phyloP scores from a whole-genome alignment of 2,797 vertebrate species.

The Cossypha caffra region DNA sequence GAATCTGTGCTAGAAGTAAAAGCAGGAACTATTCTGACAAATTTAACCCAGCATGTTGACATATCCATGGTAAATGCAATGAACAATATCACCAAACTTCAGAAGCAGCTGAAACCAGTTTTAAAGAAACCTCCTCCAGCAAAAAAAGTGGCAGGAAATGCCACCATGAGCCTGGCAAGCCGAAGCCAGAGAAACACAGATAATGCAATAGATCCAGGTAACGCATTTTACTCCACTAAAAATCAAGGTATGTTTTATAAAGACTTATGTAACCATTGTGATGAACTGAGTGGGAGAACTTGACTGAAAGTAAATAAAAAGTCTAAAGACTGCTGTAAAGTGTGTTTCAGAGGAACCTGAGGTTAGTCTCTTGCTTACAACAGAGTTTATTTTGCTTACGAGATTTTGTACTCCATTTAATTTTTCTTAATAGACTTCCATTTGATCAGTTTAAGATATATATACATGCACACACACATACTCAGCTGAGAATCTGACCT shows the following conservation, averaged over 20 bases:
- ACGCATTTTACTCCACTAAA: background rate
- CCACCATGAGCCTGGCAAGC: constrained; percentile 38
- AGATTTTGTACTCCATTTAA: background rate
- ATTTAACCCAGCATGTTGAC: constrained; percentile 74
- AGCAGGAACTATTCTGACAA: constrained; percentile 65
- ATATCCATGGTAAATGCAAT: background rate
- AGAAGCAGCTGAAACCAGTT: constrained; percentile 71
- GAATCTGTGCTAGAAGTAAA: constrained; percentile 72
- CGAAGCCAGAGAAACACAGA: constrained; percentile 78
- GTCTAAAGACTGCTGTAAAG: background rate
- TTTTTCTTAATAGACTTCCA: background rate
- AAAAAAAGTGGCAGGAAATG: constrained; percentile 64
- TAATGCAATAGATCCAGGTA: constrained; percentile 74
- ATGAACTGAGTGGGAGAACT: background rate
- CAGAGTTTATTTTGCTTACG: background rate
- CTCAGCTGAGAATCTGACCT: background rate
- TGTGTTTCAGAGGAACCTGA: background rate
- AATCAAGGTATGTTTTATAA: background rate
- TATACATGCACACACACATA: background rate
- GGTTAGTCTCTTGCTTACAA: background rate
- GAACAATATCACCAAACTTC: constrained; percentile 66
- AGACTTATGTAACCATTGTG: background rate
- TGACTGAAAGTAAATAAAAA: background rate
- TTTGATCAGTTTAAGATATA: background rate
- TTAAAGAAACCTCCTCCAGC: constrained; percentile 60